Percentiles rank a stretch among this genome's conserved stretches.
Conservation (phyloP, 2,888 invertebrate species). For the Norana najaformis region DNA sequence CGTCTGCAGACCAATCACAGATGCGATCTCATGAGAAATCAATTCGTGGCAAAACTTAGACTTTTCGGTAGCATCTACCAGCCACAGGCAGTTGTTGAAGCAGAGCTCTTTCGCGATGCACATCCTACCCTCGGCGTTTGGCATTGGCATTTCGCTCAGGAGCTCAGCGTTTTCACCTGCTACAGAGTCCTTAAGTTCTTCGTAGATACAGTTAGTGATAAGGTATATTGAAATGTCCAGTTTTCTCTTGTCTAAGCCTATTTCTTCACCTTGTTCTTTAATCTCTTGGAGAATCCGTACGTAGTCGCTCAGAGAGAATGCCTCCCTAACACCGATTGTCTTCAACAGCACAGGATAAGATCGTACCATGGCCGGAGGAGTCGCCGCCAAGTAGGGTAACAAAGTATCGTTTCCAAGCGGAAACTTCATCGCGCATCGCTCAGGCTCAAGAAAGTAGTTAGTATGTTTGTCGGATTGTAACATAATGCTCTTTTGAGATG, state of each 20-base stretch:
- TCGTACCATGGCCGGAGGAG: conserved; percentile 40
- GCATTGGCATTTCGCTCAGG: conserved; percentile 15
- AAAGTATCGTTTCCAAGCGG: conserved; percentile 32
- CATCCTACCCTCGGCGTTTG: conserved; percentile 27
- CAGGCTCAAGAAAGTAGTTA: conserved; percentile 34
- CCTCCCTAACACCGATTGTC: conserved; percentile 43
- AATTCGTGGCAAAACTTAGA: conserved; percentile 41
- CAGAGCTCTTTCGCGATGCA: conserved; percentile 18
- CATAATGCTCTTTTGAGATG: conserved; percentile 21
- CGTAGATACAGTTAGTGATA: conserved; percentile 31
- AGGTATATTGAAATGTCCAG: conserved; percentile 37
- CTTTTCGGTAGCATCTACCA: conserved; percentile 20
- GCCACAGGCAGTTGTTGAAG: conserved; percentile 29
- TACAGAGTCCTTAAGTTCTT: background rate
- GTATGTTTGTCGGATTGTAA: conserved; percentile 28
- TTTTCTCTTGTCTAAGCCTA: conserved; percentile 36
- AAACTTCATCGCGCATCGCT: conserved; percentile 33
- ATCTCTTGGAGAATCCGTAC: conserved; percentile 38
- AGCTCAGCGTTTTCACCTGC: background rate
- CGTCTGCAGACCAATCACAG: conserved; percentile 47
- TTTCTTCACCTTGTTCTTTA: conserved; percentile 31
- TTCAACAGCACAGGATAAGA: conserved; percentile 41
- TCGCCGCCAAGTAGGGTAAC: conserved; percentile 42
- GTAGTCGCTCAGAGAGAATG: conserved; percentile 44
- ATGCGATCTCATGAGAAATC: conserved; percentile 45